Percentiles rank a stretch among this genome's conserved stretches.
Evolutionary conservation across 2,113 vertebrate genomes (phyloP).

Genomic region (Laticauda laticaudata): DNA sequence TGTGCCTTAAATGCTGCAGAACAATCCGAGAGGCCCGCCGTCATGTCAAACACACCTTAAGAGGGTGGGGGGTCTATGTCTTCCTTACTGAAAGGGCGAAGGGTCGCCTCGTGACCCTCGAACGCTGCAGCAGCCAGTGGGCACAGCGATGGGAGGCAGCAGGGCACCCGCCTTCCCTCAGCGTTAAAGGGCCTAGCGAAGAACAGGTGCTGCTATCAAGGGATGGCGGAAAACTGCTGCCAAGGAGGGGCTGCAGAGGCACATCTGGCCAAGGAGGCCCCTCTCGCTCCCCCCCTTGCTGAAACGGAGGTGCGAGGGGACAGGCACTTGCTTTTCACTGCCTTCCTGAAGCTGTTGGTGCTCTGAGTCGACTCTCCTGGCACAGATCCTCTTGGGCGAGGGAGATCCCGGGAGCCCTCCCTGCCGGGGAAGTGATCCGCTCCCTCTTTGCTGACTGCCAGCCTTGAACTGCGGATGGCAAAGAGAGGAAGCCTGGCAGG

Average conservation of each 20-base stretch:
- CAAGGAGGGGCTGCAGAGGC: background rate
- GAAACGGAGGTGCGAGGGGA: background rate
- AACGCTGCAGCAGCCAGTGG: background rate
- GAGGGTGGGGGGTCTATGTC: background rate
- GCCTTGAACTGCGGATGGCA: background rate
- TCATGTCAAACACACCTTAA: background rate
- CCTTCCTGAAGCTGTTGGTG: background rate
- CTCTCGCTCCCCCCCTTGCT: slow-evolving; percentile 3
- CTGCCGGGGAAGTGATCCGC: background rate
- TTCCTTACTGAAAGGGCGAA: background rate
- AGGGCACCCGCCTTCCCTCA: background rate
- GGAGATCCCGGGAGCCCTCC: background rate
- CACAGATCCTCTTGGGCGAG: background rate
- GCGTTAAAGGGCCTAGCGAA: background rate
- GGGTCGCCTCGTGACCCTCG: too few relatives aligned
- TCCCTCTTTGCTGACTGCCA: background rate
- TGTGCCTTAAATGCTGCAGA: background rate
- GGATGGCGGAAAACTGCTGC: background rate
- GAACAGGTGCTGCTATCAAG: background rate
- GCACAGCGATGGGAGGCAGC: too few relatives aligned
- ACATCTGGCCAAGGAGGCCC: background rate
- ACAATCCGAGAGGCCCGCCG: background rate
- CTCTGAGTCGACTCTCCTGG: background rate
- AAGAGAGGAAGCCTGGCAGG: background rate
- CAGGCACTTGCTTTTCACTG: background rate